Evolutionary conservation across 1,140 invertebrate genomes (phyloP), one percentile per base, ranked within the genome.

Genomic region (Trinorchestia longiramus): DNA sequence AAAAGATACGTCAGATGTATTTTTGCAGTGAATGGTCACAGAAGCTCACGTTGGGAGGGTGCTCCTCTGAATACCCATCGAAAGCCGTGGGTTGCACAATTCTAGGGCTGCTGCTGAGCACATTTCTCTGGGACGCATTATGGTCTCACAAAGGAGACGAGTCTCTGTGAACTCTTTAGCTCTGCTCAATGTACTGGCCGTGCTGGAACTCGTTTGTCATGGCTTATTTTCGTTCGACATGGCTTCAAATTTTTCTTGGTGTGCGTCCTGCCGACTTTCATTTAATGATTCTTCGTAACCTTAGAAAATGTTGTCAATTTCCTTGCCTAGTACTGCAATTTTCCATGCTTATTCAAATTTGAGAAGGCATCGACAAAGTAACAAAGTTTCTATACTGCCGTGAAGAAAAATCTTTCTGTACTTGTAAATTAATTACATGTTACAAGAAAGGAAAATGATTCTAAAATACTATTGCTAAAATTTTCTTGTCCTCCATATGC

Each of bases 151-250:
- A 94, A 94, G 92, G 43, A 47, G 44, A 28, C 44, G 92, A 94
- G 92, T 94, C 44, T 94, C 92, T 94, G 41, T 94, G 43, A 94
- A 94, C 92, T 94, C 92, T 47, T 94, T 43, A 90, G 88, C 88
- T 90, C 41, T 91, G 92, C 92, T 94, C 92, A 94, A 94, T 94
- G 44, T 94, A 94, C 92, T 94, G 92, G 43, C 92, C 92, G 92
- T 94, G 92, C 92, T 94, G 92, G 44, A 47, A 6, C 43, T 28
- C 43, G 43, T 44, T 47, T 94, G 43, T 94, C 92, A 94, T 45
- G 92, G 92, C 92, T 94, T 94, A 94, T 94, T 94, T 45, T 94
- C 44, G 43, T 44, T 94, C 43, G 92, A 94, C 88, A 90, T 43
- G 88, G 41, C 88, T 90, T 90, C 88, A 90, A 42, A 90, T 90